Evolutionary conservation across 1,140 invertebrate species (phyloP).

Genomic region (Ditylenchus dipsaci): DNA sequence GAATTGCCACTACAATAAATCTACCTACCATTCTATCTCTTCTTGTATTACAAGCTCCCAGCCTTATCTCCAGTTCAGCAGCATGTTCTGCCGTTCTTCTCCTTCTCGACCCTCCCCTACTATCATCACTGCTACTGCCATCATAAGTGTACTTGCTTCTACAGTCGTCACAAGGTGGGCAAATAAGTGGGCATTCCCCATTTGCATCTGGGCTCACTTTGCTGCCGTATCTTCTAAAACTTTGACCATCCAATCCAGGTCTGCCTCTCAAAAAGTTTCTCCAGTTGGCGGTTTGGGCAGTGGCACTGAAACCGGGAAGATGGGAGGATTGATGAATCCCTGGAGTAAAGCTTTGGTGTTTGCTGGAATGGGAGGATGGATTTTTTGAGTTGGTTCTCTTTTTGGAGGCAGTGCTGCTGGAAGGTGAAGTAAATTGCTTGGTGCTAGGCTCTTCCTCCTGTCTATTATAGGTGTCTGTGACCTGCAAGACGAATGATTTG

Average conservation of each 20-base stretch:
- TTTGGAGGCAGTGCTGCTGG: too few relatives aligned
- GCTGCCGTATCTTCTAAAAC: slow-evolving; percentile 23
- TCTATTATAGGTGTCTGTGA: not conserved
- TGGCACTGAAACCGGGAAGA: slow-evolving; percentile 9
- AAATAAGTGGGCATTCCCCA: slow-evolving; percentile 28
- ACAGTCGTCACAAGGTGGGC: slow-evolving; percentile 24
- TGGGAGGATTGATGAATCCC: slow-evolving; percentile 2
- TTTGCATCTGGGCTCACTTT: slow-evolving; percentile 27
- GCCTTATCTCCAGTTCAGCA: slow-evolving; percentile 23
- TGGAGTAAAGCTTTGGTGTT: not conserved
- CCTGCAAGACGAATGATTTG: too few relatives aligned
- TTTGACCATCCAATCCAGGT: slow-evolving; percentile 24
- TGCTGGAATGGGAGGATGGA: too few relatives aligned
- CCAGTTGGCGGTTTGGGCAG: slow-evolving; percentile 17
- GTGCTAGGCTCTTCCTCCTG: not conserved
- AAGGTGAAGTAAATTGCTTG: not conserved
- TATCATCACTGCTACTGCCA: not conserved
- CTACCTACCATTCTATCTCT: slow-evolving; percentile 28
- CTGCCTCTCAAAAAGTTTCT: slow-evolving; percentile 18
- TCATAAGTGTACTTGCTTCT: not conserved
- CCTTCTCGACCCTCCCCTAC: slow-evolving; percentile 12
- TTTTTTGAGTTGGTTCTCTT: too few relatives aligned
- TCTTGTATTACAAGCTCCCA: slow-evolving; percentile 31
- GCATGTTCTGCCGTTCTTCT: slow-evolving; percentile 8
- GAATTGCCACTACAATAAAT: too few relatives aligned